Evolutionary conservation across 2,888 invertebrate species (phyloP), one percentile per base, ranked within the genome.

Genomic region (Andrena praecox): DNA sequence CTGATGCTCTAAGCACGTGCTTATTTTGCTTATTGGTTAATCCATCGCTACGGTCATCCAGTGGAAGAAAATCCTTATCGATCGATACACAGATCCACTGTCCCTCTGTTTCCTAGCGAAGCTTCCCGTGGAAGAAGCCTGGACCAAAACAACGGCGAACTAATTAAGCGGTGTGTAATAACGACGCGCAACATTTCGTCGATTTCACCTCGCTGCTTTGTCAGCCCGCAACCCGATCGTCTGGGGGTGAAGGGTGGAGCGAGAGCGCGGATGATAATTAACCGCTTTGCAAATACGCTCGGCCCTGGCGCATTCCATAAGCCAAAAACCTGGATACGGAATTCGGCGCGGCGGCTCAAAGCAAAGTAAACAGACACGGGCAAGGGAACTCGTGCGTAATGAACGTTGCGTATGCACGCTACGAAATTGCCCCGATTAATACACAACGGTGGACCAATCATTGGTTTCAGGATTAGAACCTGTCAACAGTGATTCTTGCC

Each of bases 241-340:
- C 80, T 29, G 52, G 12, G 48, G 62, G 48, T 69, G 63, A 80
- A 67, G 31, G 62, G 69, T 42, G 66, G 35, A 62, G 33, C 56
- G 60, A 52, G 82, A 67, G 66, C 63, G 80, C 68, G 84, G 68
- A 86, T 83, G 89, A 89, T 91, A 91, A 91, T 91, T 91, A 90
- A 91, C 87, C 89, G 85, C 83, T 89, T 75, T n/a, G 86, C 86
- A 91, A 91, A 91, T 90, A 90, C 85, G 72, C 68, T 52, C 75
- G 60, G 82, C 86, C 87, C 83, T 84, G 77, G 71, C 20, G 87
- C 80, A 86, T 91, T 86, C 86, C 82, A 87, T 85, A 88, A 88
- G 85, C 83, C 85, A 86, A 89, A 89, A 88, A 87, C 86, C 83
- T 69, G 71, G 69, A 71, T 74, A 68, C 70, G 80, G 87, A 87